Evolutionary conservation across 2,888 invertebrate species (phyloP), one percentile per base, ranked within the genome.

Genomic region (Diarsia brunnea): DNA sequence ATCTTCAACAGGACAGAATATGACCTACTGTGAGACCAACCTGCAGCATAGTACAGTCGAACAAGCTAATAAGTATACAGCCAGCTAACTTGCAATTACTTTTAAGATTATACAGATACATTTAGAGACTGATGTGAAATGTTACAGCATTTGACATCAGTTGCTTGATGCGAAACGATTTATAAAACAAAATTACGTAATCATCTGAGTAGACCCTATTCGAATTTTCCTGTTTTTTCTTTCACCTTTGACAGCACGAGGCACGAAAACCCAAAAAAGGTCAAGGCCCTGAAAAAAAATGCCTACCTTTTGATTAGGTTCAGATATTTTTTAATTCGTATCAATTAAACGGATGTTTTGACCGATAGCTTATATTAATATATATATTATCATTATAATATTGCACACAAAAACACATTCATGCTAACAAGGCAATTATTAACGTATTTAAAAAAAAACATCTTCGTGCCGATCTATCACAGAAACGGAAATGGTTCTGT

Each of bases 281-380:
- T 11, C 3, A 55, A 58, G 38, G 24, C 45, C 21, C 24, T 27
- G 14, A 8, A 66, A 45, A 58, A 51, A 24, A 31, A n/a, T 27
- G 24, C 16, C 4, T 24, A 14, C 16, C 16, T 47, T 31, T 27
- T 55, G 31, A 69, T 65, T 49, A 55, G 19, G 5, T 55, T 72
- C 55, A 16, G 3, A 27, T 16, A 43, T 67, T 74, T 75, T 73
- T 11, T 38, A 38, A 66, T 49, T 64, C 27, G 24, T 58, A 81
- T 63, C 16, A 72, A 79, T 82, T 70, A 75, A 31, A 53, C 69
- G 53, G 53, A 77, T 85, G 68, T 83, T 86, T 69, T 75, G 86
- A 73, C 69, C 64, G 64, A 27, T 60, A 58, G 5, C 16, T 66
- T 66, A 53, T 49, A 75, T 60, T 53, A 61, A 31, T 31, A 51